Percentiles rank a stretch among this genome's conserved stretches.
Evolutionary conservation across 2,113 vertebrate genomes (phyloP).

Genomic region (Poeciliopsis turrubarensis): DNA sequence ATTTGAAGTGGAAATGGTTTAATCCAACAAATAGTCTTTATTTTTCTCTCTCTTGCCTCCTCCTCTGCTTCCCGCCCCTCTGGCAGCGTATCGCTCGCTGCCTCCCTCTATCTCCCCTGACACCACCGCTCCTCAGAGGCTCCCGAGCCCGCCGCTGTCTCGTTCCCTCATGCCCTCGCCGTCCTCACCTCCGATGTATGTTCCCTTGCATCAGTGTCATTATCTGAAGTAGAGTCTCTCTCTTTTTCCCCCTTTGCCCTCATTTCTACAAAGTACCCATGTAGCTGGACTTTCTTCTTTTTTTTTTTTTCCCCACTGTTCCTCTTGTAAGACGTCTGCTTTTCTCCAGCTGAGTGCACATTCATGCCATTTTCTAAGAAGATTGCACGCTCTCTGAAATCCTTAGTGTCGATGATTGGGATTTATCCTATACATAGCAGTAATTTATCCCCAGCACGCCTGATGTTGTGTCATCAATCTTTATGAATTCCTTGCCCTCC

Average conservation of each 20-base stretch:
- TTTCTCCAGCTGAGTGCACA: not conserved
- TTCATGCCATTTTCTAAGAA: not conserved
- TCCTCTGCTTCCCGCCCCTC: constrained; percentile 1
- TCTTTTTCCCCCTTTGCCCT: not conserved
- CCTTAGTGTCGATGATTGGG: not conserved
- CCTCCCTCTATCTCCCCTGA: constrained; percentile 33
- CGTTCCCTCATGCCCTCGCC: constrained; percentile 18
- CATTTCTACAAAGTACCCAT: constrained; percentile 15
- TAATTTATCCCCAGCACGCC: constrained; percentile 9
- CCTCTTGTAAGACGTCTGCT: not conserved
- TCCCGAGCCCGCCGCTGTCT: constrained; percentile 22
- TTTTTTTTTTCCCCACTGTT: not conserved
- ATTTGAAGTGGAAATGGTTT: not conserved
- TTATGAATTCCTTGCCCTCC: constrained; percentile 7
- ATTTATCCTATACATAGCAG: constrained; percentile 5
- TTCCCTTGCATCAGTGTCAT: constrained; percentile 47
- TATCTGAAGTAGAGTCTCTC: constrained; percentile 17
- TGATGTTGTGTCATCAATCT: constrained; percentile 40
- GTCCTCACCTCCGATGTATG: constrained; percentile 23
- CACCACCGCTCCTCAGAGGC: constrained; percentile 49
- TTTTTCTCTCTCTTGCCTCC: not conserved
- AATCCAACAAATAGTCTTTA: not conserved
- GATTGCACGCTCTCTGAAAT: not conserved
- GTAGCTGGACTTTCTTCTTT: not conserved
- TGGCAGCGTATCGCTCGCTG: constrained; percentile 41